phyloP scores from a whole-genome alignment of 2,888 invertebrate genomes.

The Blastobasis adustella region DNA sequence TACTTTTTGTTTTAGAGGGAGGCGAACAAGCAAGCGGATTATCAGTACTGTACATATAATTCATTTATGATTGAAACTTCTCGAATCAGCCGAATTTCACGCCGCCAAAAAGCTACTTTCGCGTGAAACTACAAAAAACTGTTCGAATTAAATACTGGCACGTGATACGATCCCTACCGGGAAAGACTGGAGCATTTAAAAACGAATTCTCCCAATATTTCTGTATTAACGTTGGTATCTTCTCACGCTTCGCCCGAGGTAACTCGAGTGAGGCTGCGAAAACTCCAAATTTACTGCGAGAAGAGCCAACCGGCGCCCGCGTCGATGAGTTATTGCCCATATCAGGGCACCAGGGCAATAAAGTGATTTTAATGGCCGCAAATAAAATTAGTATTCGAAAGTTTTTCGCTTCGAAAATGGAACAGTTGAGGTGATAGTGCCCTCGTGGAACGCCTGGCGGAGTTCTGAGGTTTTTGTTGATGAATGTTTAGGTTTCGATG shows the following conservation, averaged over 20 bases:
- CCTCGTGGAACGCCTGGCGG: too few species aligned
- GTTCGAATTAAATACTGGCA: too few species aligned
- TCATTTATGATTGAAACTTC: too few species aligned
- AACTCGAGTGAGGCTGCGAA: conserved; percentile 32
- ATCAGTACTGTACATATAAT: too few species aligned
- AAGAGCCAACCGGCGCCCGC: conserved; percentile 33
- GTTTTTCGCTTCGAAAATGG: neutral
- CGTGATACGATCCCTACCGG: too few species aligned
- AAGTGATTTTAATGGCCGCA: conserved; percentile 34
- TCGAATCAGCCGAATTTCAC: too few species aligned
- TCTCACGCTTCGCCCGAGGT: conserved; percentile 48
- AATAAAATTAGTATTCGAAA: conserved; percentile 33
- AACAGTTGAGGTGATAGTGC: neutral
- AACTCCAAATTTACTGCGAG: conserved; percentile 51
- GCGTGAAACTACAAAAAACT: too few species aligned
- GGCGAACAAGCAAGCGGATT: too few species aligned
- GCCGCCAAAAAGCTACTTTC: too few species aligned
- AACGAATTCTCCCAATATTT: conserved; percentile 39
- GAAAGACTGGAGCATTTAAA: conserved; percentile 16
- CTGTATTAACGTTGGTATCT: conserved; percentile 41
- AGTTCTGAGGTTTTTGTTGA: too few species aligned
- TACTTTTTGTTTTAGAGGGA: too few species aligned
- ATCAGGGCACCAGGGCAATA: conserved; percentile 34
- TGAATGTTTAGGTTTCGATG: too few species aligned
- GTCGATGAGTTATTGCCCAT: conserved; percentile 42